Percentiles rank a stretch among this genome's conserved stretches.
Conservation (phyloP, 1,140 invertebrate species). For the Sitodiplosis mosellana region DNA sequence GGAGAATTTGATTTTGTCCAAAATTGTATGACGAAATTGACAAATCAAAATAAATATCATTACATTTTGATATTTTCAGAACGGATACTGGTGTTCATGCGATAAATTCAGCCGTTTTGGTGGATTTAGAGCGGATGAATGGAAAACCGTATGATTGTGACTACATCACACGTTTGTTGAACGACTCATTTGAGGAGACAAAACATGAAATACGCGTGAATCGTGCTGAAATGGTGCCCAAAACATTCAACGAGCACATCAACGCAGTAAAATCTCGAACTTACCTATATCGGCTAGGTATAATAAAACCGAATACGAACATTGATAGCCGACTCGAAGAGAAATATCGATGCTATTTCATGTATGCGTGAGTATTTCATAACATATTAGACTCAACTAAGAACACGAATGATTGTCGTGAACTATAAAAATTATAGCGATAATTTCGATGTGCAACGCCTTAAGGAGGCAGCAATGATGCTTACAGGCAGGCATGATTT, state of each 20-base stretch:
- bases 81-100: constrained; percentile 58
- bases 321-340: constrained; percentile 15
- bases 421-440: too few species aligned
- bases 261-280: constrained; percentile 35
- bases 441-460: constrained; percentile 37
- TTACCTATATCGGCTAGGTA: constrained; percentile 44
- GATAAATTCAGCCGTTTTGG: constrained; percentile 37
- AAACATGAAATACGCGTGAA: constrained; percentile 33
- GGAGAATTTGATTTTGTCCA: too few species aligned
- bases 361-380: constrained; percentile 18
- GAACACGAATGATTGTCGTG: too few species aligned
- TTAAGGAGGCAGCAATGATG: constrained; percentile 31
- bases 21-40: too few species aligned
- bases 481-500: constrained; percentile 48
- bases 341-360: constrained; percentile 17
- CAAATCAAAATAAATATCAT: too few species aligned
- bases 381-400: too few species aligned
- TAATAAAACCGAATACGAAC: constrained; percentile 10
- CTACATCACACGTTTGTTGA: constrained; percentile 28
- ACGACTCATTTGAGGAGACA: constrained; percentile 34
- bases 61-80: constrained; percentile 24
- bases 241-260: constrained; percentile 36
- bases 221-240: constrained; percentile 31
- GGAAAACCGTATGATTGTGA: constrained; percentile 27
- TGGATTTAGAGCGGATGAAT: constrained; percentile 33